Evolutionary conservation across 2,888 invertebrate genomes (phyloP), one percentile per base, ranked within the genome.

Genomic region (Ganaspis brasiliensis): DNA sequence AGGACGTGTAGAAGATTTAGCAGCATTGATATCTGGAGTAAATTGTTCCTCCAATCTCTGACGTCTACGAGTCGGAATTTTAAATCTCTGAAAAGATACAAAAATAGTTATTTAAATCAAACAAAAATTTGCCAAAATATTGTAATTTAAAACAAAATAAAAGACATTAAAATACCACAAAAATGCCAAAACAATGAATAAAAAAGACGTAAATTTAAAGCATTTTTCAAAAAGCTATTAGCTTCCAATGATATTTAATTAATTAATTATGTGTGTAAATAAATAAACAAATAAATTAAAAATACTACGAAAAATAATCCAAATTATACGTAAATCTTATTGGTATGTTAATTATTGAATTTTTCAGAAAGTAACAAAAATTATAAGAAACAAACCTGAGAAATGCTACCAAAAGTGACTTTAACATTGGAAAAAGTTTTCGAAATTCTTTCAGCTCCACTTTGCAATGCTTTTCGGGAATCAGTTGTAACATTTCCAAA

Each of bases 391-490:
- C 73, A 71, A 52, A 95, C 95, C 93, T 95, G 95, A 63, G 95
- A 94, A 80, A 95, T 92, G 77, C 94, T 94, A 14, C 95, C 95
- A 80, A 95, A 93, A 19, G 94, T 94, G 76, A 94, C 94, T 83
- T 94, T 92, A 24, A 95, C 94, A 80, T 93, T 94, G 77, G 94
- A 94, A 83, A 95, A 93, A 0, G 95, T 95, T 89, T 93, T 94
- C 1, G 94, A 93, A 79, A 95, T 93, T 89, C 94, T 95, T 81
- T 95, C 95, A 12, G 95, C 95, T 37, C 95, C 94, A 63, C 93
- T 94, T 84, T 95, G 93, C 67, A 95, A 90, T 57, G 93, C 94
- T 85, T 93, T 93, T 80, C 94, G 93, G 9, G 95, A 94, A 87
- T 94, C 95, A 45, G 93, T 94, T 55, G 95, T 92, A 67, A 91